Base-by-base conservation (phyloP, 2,797 vertebrate species). In the Loriculus beryllinus region DNA sequence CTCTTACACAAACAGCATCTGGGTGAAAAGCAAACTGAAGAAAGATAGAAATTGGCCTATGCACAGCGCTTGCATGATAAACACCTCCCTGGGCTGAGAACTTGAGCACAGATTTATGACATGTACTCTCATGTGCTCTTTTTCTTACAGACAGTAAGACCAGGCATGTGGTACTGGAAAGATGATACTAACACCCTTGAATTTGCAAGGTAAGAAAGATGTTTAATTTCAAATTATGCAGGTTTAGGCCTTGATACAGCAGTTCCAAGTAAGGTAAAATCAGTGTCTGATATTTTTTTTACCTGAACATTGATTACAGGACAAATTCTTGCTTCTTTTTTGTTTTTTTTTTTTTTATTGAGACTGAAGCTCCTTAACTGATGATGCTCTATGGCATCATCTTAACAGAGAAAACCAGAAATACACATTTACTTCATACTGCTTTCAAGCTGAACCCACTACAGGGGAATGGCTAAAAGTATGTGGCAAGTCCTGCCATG, bases 91-190 rank as follows among this genome's bases (percentile, higher is more conserved):
- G 39, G n/a, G 42, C 37, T 77, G 37, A 77, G 48, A 87, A 86
- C 25, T 49, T 68, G 60, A 67, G 7, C 35, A 49, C 0, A 51
- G 40, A 39, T 52, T 84, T 75, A 19, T 85, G 35, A 31, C 28
- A 22, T 40, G 10, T 47, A 35, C 39, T 68, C 26, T 64, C 28
- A 22, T 40, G 10, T 47, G 33, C 39, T 68, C 26, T 64, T 93
- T 94, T 95, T 87, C 90, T 96, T 94, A 70, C 95, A 98, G 97
- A 79, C 19, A 3, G 60, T 74, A 56, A 97, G 92, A 91, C 80
- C 93, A 60, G 96, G 95, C 1, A 11, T 90, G 48, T 97, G 95
- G 96, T 97, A 96, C 77, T 97, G 98, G 96, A 98, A 97, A 91
- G 92, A 97, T 40, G 97, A 97, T 14, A 96, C 92, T 11, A 96